phyloP scores from a whole-genome alignment of 2,888 invertebrate species.

The Meteorus colon region DNA sequence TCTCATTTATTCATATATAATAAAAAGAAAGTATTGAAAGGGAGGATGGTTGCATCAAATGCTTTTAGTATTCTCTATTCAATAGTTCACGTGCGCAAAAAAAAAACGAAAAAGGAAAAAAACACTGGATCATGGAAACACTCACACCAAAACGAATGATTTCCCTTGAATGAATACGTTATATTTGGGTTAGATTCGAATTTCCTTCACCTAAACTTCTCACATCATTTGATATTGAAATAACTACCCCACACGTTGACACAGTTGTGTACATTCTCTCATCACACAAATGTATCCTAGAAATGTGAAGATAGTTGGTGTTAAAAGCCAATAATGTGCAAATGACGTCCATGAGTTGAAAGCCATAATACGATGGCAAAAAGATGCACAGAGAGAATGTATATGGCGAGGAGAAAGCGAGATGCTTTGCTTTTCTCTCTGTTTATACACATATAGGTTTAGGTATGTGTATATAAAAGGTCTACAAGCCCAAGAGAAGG shows the following conservation, averaged over 20 bases:
- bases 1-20: no score
- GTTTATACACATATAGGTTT: slow-evolving; percentile 5
- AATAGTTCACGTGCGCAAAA: slow-evolving; percentile 56
- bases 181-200: no score
- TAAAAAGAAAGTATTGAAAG: no score
- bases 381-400: slow-evolving; percentile 37
- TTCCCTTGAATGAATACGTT: no score
- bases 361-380: slow-evolving; percentile 44
- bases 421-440: slow-evolving; percentile 22
- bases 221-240: no score
- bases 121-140: no score
- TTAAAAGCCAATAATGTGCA: slow-evolving; percentile 39
- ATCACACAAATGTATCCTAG: background rate
- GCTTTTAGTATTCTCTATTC: slow-evolving; percentile 72
- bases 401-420: slow-evolving; percentile 28
- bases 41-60: slow-evolving; percentile 61
- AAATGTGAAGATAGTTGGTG: slow-evolving; percentile 41
- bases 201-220: no score
- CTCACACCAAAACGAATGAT: no score
- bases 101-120: no score
- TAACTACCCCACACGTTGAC: no score
- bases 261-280: slow-evolving; percentile 29
- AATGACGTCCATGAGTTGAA: slow-evolving; percentile 32
- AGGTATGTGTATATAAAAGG: background rate
- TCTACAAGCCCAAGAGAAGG: slow-evolving; percentile 6